Percentiles rank a stretch among this genome's conserved stretches.
Evolutionary conservation across 2,113 vertebrate species (phyloP).

Genomic region (Acrocephalus kingi): DNA sequence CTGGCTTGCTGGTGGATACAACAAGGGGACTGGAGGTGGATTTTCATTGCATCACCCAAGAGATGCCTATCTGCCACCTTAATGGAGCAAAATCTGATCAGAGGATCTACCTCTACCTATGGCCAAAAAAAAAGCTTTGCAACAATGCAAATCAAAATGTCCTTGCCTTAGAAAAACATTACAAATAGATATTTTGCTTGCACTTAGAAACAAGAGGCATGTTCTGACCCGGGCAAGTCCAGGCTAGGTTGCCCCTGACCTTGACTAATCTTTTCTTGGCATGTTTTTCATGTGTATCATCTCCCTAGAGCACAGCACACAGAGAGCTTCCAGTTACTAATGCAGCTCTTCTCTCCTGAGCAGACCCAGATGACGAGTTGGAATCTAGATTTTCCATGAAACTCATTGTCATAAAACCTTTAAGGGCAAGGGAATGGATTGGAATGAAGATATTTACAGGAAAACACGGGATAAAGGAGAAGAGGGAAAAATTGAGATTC

Average conservation of each 20-base stretch:
- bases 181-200: not conserved
- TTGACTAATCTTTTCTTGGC: constrained; percentile 37
- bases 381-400: not conserved
- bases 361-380: not conserved
- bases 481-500: not conserved
- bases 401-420: not conserved
- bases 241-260: constrained; percentile 20
- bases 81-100: not conserved
- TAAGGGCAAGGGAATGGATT: not conserved
- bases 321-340: not conserved
- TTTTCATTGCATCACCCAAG: not conserved
- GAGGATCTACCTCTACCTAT: not conserved
- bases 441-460: not conserved
- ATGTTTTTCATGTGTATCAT: not conserved
- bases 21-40: not conserved
- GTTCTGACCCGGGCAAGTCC: constrained; percentile 41
- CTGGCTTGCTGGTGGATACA: not conserved
- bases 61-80: not conserved
- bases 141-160: not conserved
- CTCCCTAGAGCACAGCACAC: not conserved
- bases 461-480: not conserved
- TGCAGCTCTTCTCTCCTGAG: not conserved
- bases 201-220: not conserved
- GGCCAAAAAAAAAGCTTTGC: not conserved
- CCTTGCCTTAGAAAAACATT: not conserved